These are phyloP conservation scores for Choreutis nemorana DNA, from an alignment of 2,888 invertebrate species.

Conservation along the genomic window DNA sequence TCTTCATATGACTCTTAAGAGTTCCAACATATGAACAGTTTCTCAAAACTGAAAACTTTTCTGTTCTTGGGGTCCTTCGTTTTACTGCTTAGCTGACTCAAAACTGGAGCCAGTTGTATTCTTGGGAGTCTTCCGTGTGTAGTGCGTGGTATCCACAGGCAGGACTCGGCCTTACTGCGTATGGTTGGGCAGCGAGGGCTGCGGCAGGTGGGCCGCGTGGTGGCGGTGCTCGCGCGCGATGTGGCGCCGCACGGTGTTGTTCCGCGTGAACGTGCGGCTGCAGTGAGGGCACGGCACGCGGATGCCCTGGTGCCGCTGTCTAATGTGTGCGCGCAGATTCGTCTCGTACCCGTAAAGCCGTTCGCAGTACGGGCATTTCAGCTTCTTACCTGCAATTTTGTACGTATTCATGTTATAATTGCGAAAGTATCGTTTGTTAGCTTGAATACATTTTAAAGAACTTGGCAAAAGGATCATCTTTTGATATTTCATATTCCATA, in stretches of 20 bases:
- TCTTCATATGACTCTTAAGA: no score
- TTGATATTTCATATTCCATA: no score
- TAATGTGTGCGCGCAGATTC: constrained; percentile 88
- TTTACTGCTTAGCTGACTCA: no score
- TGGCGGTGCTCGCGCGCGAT: constrained; percentile 91
- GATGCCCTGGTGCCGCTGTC: constrained; percentile 91
- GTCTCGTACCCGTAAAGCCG: constrained; percentile 93
- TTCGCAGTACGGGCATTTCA: constrained; percentile 93
- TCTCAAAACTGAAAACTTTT: no score
- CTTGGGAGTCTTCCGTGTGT: constrained; percentile 9
- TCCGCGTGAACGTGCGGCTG: constrained; percentile 88
- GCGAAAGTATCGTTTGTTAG: no score
- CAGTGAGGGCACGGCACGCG: constrained; percentile 92
- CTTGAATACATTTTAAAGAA: no score
- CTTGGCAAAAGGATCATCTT: no score
- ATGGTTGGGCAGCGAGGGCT: constrained; percentile 69
- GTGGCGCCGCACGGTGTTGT: constrained; percentile 90
- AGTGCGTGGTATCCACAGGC: constrained; percentile 5
- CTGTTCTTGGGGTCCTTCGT: no score
- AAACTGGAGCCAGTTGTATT: no score
- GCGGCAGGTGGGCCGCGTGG: constrained; percentile 71
- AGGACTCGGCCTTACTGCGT: constrained; percentile 63
- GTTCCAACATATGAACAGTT: no score
- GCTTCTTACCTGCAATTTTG: constrained; percentile 78
- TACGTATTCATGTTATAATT: no score